These are phyloP conservation scores for Protonemura montana DNA, from an alignment of 2,888 invertebrate species.

Conservation along the genomic window DNA sequence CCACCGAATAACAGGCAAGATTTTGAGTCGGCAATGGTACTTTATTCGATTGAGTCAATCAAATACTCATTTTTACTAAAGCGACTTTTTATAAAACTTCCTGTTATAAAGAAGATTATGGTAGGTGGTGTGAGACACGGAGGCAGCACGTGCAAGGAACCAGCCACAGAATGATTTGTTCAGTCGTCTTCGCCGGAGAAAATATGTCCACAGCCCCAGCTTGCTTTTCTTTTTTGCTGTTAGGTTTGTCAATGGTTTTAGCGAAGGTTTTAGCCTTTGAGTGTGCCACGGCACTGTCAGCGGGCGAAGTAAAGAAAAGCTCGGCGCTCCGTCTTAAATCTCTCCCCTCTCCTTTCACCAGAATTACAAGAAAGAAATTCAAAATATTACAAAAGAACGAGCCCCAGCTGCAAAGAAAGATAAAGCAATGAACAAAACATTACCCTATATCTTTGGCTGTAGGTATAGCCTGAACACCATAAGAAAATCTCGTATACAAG, in stretches of 20 bases:
- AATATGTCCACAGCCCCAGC: not conserved
- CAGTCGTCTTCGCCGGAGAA: not conserved
- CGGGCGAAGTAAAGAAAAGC: not conserved
- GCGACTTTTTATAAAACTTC: not conserved
- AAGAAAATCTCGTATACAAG: not conserved
- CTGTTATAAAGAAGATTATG: not conserved
- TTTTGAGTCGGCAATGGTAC: no score
- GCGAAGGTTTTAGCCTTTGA: not conserved
- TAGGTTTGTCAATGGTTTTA: not conserved
- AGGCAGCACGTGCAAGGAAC: not conserved
- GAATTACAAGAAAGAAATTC: not conserved
- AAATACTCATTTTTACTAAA: not conserved
- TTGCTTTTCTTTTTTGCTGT: not conserved
- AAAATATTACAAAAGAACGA: not conserved
- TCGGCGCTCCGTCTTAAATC: not conserved
- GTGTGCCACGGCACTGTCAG: not conserved
- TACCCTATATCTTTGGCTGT: not conserved
- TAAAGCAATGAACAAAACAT: conserved; percentile 12
- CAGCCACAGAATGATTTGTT: not conserved
- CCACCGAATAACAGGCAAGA: no score
- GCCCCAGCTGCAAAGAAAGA: conserved; percentile 12
- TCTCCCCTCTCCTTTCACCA: not conserved
- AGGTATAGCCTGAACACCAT: not conserved
- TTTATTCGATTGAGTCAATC: not conserved
- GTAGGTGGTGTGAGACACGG: not conserved